Conservation (phyloP, 2,797 vertebrate genomes). For the Labroides dimidiatus region DNA sequence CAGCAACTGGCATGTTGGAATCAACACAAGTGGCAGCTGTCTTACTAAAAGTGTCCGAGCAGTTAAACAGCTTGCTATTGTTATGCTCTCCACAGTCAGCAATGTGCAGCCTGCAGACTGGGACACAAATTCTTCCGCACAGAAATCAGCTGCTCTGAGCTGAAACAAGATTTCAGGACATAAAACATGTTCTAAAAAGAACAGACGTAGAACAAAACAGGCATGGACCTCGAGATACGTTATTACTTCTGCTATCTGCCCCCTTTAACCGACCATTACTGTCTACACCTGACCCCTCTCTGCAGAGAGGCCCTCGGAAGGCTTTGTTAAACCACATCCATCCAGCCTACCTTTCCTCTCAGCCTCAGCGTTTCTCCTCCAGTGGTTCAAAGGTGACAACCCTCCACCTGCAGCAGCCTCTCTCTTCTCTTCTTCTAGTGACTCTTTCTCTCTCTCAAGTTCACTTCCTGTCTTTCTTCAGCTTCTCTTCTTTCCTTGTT, state of each 20-base stretch:
- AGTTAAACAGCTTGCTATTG: constrained; percentile 73
- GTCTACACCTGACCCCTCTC: too few relatives aligned
- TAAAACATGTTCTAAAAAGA: constrained; percentile 13
- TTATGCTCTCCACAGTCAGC: constrained; percentile 65
- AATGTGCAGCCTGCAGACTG: constrained; percentile 49
- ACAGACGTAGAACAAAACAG: too few relatives aligned
- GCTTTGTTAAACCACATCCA: too few relatives aligned
- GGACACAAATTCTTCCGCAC: constrained; percentile 34
- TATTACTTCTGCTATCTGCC: neutral
- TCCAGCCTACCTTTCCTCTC: constrained; percentile 62
- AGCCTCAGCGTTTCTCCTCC: constrained; percentile 46
- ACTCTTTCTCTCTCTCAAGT: constrained; percentile 10
- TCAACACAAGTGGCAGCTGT: constrained; percentile 77
- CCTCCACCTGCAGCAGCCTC: constrained; percentile 52
- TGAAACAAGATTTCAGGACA: constrained; percentile 16
- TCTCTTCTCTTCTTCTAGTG: neutral
- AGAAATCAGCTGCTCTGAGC: constrained; percentile 27
- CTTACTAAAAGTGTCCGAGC: constrained; percentile 60
- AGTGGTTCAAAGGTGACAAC: constrained; percentile 52
- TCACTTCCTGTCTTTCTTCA: constrained; percentile 19
- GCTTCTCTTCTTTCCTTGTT: constrained; percentile 34
- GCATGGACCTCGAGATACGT: neutral
- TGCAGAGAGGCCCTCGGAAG: too few relatives aligned
- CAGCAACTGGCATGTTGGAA: constrained; percentile 64
- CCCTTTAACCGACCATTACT: neutral